Evolutionary conservation across 2,113 vertebrate genomes (phyloP), one percentile per base, ranked within the genome.

Genomic region (Mastomys natalensis): DNA sequence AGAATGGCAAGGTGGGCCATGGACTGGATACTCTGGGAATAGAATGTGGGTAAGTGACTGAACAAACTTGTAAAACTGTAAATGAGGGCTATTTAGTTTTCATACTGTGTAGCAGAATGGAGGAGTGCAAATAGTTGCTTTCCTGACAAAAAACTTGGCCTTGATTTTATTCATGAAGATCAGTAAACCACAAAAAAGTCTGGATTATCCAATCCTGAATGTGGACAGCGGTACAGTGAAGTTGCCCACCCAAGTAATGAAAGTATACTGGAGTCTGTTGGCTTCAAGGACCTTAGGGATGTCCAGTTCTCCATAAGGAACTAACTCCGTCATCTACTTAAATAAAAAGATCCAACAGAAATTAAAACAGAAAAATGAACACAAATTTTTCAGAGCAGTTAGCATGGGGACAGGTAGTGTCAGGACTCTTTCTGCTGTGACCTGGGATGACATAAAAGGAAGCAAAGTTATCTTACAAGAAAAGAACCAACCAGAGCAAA

Each of bases 311-410:
- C 37, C 84, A 11, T 53, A 72, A 80, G 22, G 43, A 53, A 64
- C 12, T 64, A 60, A 64, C 12, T 64, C 51, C 68, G 0, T 43
- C 21, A 80, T 29, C 51, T 60, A 58, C 21, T 45, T 74, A 87
- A 94, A 60, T n/a, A 29, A 66, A 94, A 29, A 84, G 78, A 87
- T 24, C 16, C 76, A 68, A 90, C 1, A 96, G 17, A 87, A 94
- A 73, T 73, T 31, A 95, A 91, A 88, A 90, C 16, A 87, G 84
- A 73, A 53, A 94, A 94, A 81, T 60, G 37, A 90, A 24, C 73
- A 2, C 58, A 85, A 73, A 4, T 80, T 95, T 92, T 34, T 64
- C n/a, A 68, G 8, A 80, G 51, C 64, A 96, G 80, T 13, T 24
- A 94, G 31, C 45, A 80, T 40, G 53, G 45, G 89, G 58, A 72